Conservation (phyloP, 1,140 invertebrate species). For the Papilio helenus region DNA sequence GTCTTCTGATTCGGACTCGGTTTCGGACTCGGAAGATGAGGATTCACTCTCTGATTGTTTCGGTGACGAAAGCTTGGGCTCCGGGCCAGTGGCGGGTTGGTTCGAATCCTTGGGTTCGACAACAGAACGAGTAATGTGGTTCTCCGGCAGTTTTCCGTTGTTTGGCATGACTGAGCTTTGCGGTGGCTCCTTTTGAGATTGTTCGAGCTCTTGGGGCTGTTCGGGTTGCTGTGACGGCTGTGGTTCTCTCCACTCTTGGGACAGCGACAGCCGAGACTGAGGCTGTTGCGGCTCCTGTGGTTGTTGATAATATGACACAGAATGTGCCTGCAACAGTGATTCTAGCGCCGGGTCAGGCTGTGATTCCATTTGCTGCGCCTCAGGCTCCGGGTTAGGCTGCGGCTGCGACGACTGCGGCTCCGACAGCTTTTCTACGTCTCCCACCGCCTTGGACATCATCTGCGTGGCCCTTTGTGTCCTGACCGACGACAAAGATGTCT, state of each 20-base stretch:
- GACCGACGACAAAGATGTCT: background rate
- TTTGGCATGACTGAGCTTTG: background rate
- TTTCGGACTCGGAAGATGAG: conserved; percentile 3
- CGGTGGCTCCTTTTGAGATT: conserved; percentile 4
- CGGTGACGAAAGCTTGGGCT: background rate
- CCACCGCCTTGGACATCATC: background rate
- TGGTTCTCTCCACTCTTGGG: background rate
- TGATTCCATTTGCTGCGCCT: no score
- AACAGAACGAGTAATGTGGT: conserved; percentile 11
- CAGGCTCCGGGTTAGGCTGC: no score
- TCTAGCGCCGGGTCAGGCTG: conserved; percentile 1
- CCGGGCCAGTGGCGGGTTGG: background rate
- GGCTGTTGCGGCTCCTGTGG: conserved; percentile 2
- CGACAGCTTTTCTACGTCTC: background rate
- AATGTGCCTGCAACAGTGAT: conserved; percentile 10
- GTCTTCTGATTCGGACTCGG: conserved; percentile 2
- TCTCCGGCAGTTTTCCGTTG: conserved; percentile 10
- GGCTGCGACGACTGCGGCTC: conserved; percentile 1
- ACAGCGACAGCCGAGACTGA: conserved; percentile 9
- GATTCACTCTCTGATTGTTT: conserved; percentile 4
- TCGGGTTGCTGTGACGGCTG: conserved; percentile 1
- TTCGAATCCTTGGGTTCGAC: conserved; percentile 4
- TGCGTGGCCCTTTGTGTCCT: background rate
- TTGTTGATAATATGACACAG: conserved; percentile 5
- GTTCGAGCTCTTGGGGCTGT: conserved; percentile 9